These are phyloP conservation scores for Zonotrichia leucophrys DNA, from an alignment of 2,113 vertebrate genomes.

Conservation along the genomic window DNA sequence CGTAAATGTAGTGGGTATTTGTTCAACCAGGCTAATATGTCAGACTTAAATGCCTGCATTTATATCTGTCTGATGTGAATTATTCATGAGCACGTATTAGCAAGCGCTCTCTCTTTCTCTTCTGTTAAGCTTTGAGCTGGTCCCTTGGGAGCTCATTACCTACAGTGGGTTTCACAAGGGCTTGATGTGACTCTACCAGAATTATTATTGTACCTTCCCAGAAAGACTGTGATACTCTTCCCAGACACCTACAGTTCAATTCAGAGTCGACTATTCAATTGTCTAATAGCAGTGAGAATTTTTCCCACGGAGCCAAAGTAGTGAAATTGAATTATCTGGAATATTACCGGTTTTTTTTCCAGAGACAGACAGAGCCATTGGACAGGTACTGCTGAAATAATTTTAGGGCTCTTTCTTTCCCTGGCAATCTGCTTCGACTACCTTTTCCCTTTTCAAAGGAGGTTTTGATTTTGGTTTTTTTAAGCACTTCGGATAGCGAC, in stretches of 20 bases:
- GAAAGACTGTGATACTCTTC: constrained; percentile 16
- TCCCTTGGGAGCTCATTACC: constrained; percentile 47
- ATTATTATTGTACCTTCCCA: constrained; percentile 42
- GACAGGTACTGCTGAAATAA: neutral
- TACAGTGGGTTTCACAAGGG: neutral
- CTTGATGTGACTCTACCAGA: neutral
- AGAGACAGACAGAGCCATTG: neutral
- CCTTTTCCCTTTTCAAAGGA: neutral
- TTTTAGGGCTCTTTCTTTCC: neutral
- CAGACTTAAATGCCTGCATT: constrained; percentile 11
- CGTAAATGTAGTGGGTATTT: neutral
- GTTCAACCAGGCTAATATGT: neutral
- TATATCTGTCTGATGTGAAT: constrained; percentile 29
- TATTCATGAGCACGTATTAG: constrained; percentile 28
- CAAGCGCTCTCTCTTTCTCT: neutral
- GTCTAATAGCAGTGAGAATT: neutral
- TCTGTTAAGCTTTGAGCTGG: neutral
- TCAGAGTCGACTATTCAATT: neutral
- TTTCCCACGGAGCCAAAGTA: neutral
- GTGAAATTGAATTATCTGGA: neutral
- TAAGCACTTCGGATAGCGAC: neutral
- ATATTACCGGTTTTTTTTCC: neutral
- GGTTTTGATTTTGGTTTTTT: neutral
- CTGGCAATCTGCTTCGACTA: neutral
- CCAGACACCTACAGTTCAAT: neutral